Evolutionary conservation across 2,888 invertebrate species (phyloP), one percentile per base, ranked within the genome.

Genomic region (Noctua janthina): DNA sequence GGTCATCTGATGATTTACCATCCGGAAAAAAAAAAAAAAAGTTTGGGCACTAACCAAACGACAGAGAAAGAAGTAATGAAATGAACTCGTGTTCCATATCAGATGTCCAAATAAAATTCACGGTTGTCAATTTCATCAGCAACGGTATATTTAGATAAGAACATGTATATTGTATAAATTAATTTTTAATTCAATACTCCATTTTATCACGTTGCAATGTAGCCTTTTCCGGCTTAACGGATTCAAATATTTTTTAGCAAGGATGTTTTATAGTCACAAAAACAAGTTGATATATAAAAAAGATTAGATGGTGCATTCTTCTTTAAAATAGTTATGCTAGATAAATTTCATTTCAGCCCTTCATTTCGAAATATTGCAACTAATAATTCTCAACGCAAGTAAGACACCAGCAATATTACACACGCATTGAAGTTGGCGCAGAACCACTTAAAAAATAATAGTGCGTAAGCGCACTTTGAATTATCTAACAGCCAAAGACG

Each of bases 401-500:
- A 70, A 59, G 10, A 29, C 23, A 51, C 15, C 17, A 11, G 6
- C 13, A 43, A 15, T 11, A 51, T 69, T 20, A 74, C 59, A 35
- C 59, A 51, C 62, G 35, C 43, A 64, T 66, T 46, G 51, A 67
- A 70, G 15, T 75, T 66, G 29, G 43, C 54, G 67, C 64, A 62
- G 35, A 67, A 56, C 77, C 74, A 69, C 73, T 79, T 74, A 66
- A 78, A 73, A 76, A 77, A 83, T 87, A 73, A 88, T 76, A 84
- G 76, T 78, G 78, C 79, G 81, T 81, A 80, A 79, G 83, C 78
- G 72, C 76, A 86, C 77, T 54, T 81, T 4, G 20, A 70, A 89
- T 94, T 94, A 92, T 88, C 90, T 91, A 93, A 94, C 87, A 76
- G 80, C 88, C 56, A 23, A 59, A 77, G 72, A 73, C 92, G 92